Percentiles rank a stretch among this genome's conserved stretches.
phyloP scores from a whole-genome alignment of 2,888 invertebrate species.

The Nomada goodeniana region DNA sequence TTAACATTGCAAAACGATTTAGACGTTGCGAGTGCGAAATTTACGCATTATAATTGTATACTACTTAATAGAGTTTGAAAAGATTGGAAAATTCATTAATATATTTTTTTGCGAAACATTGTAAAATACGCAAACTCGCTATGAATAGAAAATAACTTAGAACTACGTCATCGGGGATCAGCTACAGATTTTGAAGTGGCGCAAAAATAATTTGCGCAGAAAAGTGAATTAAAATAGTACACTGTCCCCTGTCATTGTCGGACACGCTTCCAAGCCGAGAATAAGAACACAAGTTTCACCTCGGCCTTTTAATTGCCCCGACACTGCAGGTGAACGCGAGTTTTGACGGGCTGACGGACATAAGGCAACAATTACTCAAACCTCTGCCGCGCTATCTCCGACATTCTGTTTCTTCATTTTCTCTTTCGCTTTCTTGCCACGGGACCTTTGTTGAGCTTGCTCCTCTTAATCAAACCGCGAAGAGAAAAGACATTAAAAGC shows the following conservation, averaged over 20 bases:
- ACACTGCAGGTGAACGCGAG: constrained; percentile 60
- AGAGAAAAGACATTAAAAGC: constrained; percentile 83
- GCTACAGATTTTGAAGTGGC: no score
- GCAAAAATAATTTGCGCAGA: no score
- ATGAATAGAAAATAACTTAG: no score
- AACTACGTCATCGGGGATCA: no score
- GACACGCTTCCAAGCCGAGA: not conserved
- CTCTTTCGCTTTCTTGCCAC: constrained; percentile 57
- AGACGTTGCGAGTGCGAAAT: no score
- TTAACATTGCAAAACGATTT: no score
- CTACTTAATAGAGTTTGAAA: no score
- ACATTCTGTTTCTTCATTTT: constrained; percentile 41
- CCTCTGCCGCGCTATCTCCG: constrained; percentile 56
- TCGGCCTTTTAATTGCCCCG: constrained; percentile 66
- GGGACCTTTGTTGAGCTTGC: constrained; percentile 67
- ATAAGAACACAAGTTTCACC: constrained; percentile 61
- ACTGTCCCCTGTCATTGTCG: constrained; percentile 16
- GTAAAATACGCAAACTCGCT: no score
- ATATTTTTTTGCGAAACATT: no score
- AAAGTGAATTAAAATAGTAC: no score
- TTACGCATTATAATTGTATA: no score
- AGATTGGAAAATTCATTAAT: no score
- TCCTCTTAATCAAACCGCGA: constrained; percentile 83
- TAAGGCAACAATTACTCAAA: constrained; percentile 83
- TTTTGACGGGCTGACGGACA: constrained; percentile 79